Conservation (phyloP, 2,888 invertebrate genomes). For the Dusona sp. region DNA sequence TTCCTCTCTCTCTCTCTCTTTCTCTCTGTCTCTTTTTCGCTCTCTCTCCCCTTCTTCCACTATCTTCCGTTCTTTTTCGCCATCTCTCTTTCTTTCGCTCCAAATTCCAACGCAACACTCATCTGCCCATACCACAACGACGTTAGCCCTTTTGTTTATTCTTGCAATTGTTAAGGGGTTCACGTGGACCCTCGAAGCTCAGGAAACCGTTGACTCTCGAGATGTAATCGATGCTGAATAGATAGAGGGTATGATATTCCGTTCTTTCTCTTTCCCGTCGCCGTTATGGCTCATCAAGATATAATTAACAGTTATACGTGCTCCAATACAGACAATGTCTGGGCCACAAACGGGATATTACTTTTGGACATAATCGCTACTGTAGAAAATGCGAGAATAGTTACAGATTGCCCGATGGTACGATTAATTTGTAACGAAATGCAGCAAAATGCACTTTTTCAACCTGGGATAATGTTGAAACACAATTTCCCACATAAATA, state of each 20-base stretch:
- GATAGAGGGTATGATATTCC: constrained; percentile 42
- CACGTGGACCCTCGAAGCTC: constrained; percentile 33
- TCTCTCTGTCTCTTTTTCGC: constrained; percentile 16
- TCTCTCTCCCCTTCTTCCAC: neutral
- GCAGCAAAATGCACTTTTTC: neutral
- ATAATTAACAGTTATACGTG: constrained; percentile 32
- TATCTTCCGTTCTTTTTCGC: constrained; percentile 3
- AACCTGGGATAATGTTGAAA: neutral
- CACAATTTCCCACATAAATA: neutral
- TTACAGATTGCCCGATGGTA: neutral
- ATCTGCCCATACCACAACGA: constrained; percentile 37
- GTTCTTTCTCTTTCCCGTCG: constrained; percentile 4
- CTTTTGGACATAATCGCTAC: neutral
- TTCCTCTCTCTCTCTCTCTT: constrained; percentile 24
- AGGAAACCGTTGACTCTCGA: constrained; percentile 46
- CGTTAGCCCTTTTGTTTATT: constrained; percentile 63
- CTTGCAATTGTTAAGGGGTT: constrained; percentile 47
- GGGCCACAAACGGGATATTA: neutral
- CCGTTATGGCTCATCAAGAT: constrained; percentile 15
- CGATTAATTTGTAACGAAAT: neutral
- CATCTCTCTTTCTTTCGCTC: constrained; percentile 37
- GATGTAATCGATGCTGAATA: constrained; percentile 59
- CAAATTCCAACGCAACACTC: constrained; percentile 25
- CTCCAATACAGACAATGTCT: neutral
- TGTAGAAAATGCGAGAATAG: neutral